Conservation (phyloP, 2,113 vertebrate genomes). For the Pygoscelis antarcticus region DNA sequence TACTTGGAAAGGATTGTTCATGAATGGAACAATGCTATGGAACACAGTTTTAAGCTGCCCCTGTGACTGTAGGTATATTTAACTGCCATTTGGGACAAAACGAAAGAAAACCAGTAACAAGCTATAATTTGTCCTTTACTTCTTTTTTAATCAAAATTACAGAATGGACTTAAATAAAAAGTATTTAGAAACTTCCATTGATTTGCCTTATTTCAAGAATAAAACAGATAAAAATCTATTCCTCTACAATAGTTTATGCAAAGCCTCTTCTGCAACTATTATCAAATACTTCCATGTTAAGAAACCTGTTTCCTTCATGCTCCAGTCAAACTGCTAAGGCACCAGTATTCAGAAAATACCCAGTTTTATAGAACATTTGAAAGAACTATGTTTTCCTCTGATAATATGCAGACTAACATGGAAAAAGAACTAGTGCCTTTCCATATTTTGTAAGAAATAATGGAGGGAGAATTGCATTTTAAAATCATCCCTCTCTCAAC, state of each 20-base stretch:
- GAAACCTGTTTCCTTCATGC: not conserved
- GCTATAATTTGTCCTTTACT: not conserved
- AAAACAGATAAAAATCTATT: not conserved
- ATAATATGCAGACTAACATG: not conserved
- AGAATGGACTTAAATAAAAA: not conserved
- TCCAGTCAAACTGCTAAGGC: not conserved
- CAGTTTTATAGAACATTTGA: not conserved
- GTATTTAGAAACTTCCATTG: not conserved
- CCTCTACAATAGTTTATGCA: not conserved
- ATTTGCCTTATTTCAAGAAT: not conserved
- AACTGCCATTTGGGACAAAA: not conserved
- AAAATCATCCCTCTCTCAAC: not conserved
- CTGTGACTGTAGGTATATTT: not conserved
- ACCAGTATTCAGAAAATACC: not conserved
- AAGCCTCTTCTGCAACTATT: not conserved
- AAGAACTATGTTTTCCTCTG: not conserved
- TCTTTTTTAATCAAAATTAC: not conserved
- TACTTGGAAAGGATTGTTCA: not conserved
- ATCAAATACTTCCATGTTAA: not conserved
- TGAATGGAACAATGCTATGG: not conserved
- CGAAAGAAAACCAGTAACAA: not conserved
- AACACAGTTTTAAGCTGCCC: not conserved
- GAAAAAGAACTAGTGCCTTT: not conserved
- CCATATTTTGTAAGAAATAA: not conserved
- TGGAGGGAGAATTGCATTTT: not conserved